Evolutionary conservation across 2,113 vertebrate genomes (phyloP).

Genomic region (Andinoacara biseriatus): DNA sequence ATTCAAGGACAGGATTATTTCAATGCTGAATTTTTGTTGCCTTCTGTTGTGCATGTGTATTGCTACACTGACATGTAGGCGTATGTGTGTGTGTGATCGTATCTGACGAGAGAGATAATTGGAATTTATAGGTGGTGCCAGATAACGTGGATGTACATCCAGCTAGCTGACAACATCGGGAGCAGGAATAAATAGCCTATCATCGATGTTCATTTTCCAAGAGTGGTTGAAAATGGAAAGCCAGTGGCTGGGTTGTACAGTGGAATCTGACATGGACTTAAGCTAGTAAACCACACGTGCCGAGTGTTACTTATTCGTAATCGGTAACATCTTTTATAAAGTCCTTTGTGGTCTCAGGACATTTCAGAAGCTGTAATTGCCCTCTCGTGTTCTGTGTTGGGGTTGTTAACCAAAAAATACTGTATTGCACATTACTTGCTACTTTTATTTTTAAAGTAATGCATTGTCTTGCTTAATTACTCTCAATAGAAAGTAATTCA

Average conservation of each 20-base stretch:
- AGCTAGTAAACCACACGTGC: not conserved
- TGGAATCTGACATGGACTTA: not conserved
- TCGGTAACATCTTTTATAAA: conserved; percentile 29
- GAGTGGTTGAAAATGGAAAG: conserved; percentile 50
- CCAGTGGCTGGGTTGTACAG: conserved; percentile 8
- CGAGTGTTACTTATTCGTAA: not conserved
- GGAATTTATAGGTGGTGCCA: conserved; percentile 71
- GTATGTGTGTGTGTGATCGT: conserved; percentile 52
- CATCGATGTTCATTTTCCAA: conserved; percentile 44
- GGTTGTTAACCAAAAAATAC: too few species aligned
- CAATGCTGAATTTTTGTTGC: conserved; percentile 48
- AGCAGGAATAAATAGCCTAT: conserved; percentile 47
- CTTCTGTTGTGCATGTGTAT: conserved; percentile 32
- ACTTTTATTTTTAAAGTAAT: not conserved
- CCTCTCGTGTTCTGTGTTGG: not conserved
- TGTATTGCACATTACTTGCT: not conserved
- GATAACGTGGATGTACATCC: conserved; percentile 54
- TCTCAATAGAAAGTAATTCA: not conserved
- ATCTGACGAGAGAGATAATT: conserved; percentile 68
- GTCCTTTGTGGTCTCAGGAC: conserved; percentile 21
- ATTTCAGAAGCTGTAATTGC: conserved; percentile 24
- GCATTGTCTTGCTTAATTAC: not conserved
- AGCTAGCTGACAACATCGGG: conserved; percentile 35
- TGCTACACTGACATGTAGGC: conserved; percentile 23
- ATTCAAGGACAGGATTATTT: conserved; percentile 65